These are phyloP conservation scores for Bufo gargarizans DNA, from an alignment of 2,113 vertebrate genomes.

Conservation along the genomic window DNA sequence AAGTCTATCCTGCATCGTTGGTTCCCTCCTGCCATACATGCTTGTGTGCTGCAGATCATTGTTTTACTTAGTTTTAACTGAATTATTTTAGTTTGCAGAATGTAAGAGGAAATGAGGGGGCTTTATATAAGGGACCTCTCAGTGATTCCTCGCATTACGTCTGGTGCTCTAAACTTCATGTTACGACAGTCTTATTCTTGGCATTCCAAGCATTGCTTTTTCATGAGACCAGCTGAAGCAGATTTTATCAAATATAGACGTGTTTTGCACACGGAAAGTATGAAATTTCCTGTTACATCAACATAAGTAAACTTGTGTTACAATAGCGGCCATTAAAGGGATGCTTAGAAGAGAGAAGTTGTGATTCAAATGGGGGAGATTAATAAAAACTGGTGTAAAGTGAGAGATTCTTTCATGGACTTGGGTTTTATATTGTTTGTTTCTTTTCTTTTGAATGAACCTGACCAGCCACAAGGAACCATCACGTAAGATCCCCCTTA, in stretches of 20 bases:
- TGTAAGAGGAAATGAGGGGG: background rate
- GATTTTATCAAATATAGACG: background rate
- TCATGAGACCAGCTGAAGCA: conserved; percentile 61
- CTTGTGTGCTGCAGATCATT: background rate
- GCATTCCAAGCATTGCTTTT: conserved; percentile 61
- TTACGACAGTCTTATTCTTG: conserved; percentile 45
- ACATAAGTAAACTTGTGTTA: background rate
- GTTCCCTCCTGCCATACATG: background rate
- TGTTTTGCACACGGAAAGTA: background rate
- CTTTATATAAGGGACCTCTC: background rate
- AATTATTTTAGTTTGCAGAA: background rate
- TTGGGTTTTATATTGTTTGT: no score
- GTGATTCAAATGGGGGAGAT: no score
- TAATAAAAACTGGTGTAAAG: no score
- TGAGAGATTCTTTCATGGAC: no score
- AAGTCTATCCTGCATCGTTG: no score
- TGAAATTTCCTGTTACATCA: background rate
- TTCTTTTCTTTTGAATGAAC: no score
- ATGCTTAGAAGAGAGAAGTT: no score
- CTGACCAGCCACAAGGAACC: no score
- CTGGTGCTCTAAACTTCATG: background rate
- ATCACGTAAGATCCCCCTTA: no score
- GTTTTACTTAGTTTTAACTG: background rate
- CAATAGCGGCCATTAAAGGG: background rate
- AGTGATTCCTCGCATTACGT: background rate